A percentile compares a stretch with the other conserved stretches of the same genome.
phyloP scores from a whole-genome alignment of 2,113 vertebrate genomes.

The Sarotherodon lohbergeri region DNA sequence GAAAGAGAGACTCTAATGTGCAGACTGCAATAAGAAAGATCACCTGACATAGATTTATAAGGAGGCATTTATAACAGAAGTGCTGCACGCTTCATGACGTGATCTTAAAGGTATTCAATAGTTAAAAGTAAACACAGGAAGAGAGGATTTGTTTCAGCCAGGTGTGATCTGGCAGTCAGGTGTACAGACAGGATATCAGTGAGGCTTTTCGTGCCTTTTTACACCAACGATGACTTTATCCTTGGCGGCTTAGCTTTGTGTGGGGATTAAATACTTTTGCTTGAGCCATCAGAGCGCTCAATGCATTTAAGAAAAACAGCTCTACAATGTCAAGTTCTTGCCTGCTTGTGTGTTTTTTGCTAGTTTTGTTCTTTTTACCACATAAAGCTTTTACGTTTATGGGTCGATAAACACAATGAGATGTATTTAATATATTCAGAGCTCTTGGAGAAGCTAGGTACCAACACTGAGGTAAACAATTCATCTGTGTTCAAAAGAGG shows the following conservation, averaged over 20 bases:
- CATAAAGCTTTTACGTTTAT: neutral
- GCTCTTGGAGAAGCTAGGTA: neutral
- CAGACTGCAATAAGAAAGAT: neutral
- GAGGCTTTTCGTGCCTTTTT: neutral
- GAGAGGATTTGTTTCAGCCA: neutral
- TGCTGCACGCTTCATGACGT: neutral
- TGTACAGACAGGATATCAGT: neutral
- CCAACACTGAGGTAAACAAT: neutral
- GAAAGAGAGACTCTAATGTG: neutral
- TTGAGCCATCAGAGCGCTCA: neutral
- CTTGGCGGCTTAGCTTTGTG: neutral
- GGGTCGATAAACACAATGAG: neutral
- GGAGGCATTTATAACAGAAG: rapidly evolving
- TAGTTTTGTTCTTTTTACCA: neutral
- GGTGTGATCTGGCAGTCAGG: neutral
- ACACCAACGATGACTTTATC: neutral
- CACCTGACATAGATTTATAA: neutral
- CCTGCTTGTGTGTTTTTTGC: neutral
- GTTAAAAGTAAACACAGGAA: neutral
- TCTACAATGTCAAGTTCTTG: neutral
- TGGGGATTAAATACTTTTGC: neutral
- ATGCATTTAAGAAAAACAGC: neutral
- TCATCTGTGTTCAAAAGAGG: neutral
- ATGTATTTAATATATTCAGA: neutral
- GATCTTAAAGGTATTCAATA: neutral